phyloP scores from a whole-genome alignment of 2,113 vertebrate species.

The Sinocyclocheilus grahami region DNA sequence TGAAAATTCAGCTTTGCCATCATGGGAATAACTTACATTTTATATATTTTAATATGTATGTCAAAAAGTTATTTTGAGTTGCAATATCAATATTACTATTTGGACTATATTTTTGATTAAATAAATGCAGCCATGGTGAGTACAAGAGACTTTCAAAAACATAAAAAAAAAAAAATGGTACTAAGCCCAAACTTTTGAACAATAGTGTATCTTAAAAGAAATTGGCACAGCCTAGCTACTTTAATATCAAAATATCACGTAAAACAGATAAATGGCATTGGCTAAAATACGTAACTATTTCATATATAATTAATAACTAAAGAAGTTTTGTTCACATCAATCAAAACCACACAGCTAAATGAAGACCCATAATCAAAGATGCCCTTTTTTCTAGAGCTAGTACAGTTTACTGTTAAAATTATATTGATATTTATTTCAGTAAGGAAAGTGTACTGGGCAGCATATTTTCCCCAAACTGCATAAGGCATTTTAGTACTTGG shows the following conservation, averaged over 20 bases:
- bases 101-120: not conserved
- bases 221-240: not conserved
- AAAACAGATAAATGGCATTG: not conserved
- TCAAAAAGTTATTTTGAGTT: not conserved
- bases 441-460: slow-evolving; percentile 46
- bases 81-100: not conserved
- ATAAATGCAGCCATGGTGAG: not conserved
- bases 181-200: not conserved
- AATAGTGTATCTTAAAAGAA: not conserved
- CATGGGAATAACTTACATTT: not conserved
- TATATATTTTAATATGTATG: too few relatives aligned
- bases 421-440: not conserved
- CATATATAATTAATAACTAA: not conserved
- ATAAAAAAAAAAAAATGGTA: not conserved
- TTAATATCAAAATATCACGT: not conserved
- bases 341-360: slow-evolving; percentile 27
- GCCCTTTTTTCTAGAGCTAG: not conserved
- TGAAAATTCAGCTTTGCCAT: not conserved
- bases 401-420: not conserved
- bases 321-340: not conserved
- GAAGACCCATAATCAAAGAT: slow-evolving; percentile 42
- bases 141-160: not conserved
- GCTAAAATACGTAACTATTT: not conserved
- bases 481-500: not conserved
- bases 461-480: not conserved